A percentile compares a stretch with the other conserved stretches of the same genome.
These are phyloP conservation scores for Tipula unca DNA, from an alignment of 2,888 invertebrate genomes.

Conservation along the genomic window DNA sequence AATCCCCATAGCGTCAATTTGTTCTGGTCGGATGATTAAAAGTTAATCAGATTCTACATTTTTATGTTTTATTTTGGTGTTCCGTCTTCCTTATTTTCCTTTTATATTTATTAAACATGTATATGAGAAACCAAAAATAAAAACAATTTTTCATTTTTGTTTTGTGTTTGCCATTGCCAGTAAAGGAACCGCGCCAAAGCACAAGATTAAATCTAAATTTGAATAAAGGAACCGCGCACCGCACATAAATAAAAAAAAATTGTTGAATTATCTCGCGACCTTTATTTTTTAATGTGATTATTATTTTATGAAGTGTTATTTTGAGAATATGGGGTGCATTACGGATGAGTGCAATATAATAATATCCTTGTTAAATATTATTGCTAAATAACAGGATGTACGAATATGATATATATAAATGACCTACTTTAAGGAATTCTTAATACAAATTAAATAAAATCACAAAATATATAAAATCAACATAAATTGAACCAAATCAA, in stretches of 20 bases:
- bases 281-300: constrained; percentile 14
- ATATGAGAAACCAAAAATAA: background rate
- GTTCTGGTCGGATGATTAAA: constrained; percentile 14
- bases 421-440: background rate
- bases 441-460: background rate
- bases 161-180: background rate
- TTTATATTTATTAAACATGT: background rate
- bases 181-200: background rate
- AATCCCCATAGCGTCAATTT: constrained; percentile 14
- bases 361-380: background rate
- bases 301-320: constrained; percentile 8
- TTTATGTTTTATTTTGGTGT: background rate
- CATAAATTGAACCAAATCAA: background rate
- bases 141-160: constrained; percentile 1
- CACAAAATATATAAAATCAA: constrained; percentile 1
- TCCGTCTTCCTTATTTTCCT: background rate
- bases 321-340: background rate
- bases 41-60: constrained; percentile 1
- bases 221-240: background rate
- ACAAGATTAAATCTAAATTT: constrained; percentile 8
- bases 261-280: background rate
- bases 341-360: constrained; percentile 8
- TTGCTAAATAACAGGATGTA: background rate
- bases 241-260: background rate
- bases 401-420: background rate